Evolutionary conservation across 2,888 invertebrate species (phyloP), one percentile per base, ranked within the genome.

Genomic region (Helicoverpa assulta): DNA sequence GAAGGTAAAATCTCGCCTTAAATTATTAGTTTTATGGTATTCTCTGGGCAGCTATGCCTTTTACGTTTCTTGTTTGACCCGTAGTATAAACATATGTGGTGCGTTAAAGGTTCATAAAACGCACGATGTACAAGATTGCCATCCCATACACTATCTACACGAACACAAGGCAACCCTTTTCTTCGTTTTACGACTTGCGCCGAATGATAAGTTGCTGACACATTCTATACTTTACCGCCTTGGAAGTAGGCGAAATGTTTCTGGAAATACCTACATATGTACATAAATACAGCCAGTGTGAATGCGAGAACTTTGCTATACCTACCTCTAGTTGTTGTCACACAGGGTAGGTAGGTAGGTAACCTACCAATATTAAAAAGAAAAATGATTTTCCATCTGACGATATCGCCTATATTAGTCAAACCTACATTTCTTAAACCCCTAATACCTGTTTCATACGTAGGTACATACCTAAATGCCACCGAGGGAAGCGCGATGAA

Each of bases 201-300:
- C 70, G 80, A 77, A 70, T 76, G 77, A 77, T 80, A 77, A 80
- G 80, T 77, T 76, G 70, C 80, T 56, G 76, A 66, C 80, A 76
- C 59, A 63, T 59, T 53, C 50, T 59, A 59, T 65, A 53, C 73
- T 66, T 60, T 40, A 58, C 61, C 57, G 58, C 57, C 57, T 54
- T 47, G 43, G 54, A 61, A 61, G 43, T 63, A 70, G 37, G 43
- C 52, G 56, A 18, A 40, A 12, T 21, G 10, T 52, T 47, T 5
- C 47, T 47, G 47, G 6, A 47, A 47, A 47, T 47, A 47, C n/a
- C 26, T 26, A 26, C 26, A 26, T 26, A 26, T 26, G 26, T 26
- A 26, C 26, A 26, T 26, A 26, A 26, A 26, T 26, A 26, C 26
- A 26, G 26, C 26, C 4, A 26, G 26, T 26, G 26, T 47, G n/a